Conservation (phyloP, 1,140 invertebrate species). For the Temnothorax nylanderi region DNA sequence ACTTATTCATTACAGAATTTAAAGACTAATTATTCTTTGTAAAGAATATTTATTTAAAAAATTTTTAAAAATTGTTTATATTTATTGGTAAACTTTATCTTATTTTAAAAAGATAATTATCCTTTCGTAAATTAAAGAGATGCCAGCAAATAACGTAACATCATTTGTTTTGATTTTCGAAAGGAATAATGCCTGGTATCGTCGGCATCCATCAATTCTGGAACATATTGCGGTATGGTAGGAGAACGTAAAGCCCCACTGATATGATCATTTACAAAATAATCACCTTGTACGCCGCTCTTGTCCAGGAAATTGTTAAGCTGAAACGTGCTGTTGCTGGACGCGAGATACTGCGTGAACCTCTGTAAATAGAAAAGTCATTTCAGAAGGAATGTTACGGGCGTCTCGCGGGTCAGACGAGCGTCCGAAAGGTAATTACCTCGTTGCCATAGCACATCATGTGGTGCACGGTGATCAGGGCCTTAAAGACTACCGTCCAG, state of each 20-base stretch:
- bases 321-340: slow-evolving; percentile 99
- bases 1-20: background rate
- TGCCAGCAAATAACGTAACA: background rate
- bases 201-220: slow-evolving; percentile 1
- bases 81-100: background rate
- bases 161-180: background rate
- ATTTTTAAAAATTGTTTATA: background rate
- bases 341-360: slow-evolving; percentile 99
- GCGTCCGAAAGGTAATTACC: slow-evolving; percentile 87
- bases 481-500: slow-evolving; percentile 99
- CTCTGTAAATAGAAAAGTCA: slow-evolving; percentile 89
- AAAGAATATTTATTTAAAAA: background rate
- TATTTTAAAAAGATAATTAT: slow-evolving; percentile 7
- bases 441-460: slow-evolving; percentile 99
- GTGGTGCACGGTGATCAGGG: slow-evolving; percentile 99
- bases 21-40: slow-evolving; percentile 1
- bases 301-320: slow-evolving; percentile 99
- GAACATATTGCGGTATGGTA: background rate
- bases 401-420: background rate
- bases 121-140: background rate
- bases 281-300: slow-evolving; percentile 96
- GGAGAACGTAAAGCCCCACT: background rate
- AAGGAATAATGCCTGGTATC: background rate
- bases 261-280: slow-evolving; percentile 53
- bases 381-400: background rate